Conservation (phyloP, 2,797 vertebrate genomes). For the Melanotaenia parkinsoni region DNA sequence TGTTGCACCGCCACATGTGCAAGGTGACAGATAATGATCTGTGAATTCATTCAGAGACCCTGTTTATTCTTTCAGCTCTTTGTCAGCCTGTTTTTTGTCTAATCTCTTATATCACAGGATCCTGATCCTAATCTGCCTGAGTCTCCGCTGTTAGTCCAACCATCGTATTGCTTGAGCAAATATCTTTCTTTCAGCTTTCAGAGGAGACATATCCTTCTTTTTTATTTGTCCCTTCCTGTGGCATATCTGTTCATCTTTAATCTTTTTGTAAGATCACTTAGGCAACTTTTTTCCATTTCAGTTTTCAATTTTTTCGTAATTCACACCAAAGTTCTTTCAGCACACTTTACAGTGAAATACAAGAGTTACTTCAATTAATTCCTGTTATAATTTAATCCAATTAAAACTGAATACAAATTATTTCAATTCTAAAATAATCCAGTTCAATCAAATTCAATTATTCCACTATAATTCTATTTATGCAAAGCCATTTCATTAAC, state of each 20-base stretch:
- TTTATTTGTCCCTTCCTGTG: not conserved
- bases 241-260: not conserved
- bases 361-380: not conserved
- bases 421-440: too few relatives aligned
- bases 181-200: conserved; percentile 14
- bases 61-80: conserved; percentile 6
- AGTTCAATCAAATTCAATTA: too few relatives aligned
- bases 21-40: conserved; percentile 40
- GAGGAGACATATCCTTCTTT: conserved; percentile 7
- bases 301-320: not conserved
- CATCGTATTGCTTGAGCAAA: conserved; percentile 6
- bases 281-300: not conserved
- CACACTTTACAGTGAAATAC: not conserved
- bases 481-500: not conserved
- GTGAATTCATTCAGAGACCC: conserved; percentile 15
- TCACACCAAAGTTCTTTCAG: not conserved
- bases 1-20: conserved; percentile 8
- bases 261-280: not conserved
- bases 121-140: conserved; percentile 32
- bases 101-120: conserved; percentile 18
- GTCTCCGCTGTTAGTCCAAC: conserved; percentile 26
- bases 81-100: conserved; percentile 15
- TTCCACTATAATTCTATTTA: not conserved
- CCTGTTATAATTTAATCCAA: not conserved
- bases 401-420: not conserved